Evolutionary conservation across 2,113 vertebrate species (phyloP).

Genomic region (Larimichthys crocea): DNA sequence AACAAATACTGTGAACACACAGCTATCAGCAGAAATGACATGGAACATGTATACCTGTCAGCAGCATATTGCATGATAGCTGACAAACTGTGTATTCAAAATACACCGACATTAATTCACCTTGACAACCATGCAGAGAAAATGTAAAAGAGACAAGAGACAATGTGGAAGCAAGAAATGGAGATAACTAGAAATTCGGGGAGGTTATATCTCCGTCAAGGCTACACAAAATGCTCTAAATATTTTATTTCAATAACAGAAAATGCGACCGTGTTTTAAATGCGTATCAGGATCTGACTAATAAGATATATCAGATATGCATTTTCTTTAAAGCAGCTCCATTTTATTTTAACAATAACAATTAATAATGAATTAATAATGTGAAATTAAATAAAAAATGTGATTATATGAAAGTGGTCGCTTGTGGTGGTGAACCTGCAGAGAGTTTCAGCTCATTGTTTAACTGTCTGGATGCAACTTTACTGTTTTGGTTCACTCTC

Average conservation of each 20-base stretch:
- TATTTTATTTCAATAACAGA: slow-evolving; percentile 1
- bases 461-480: neutral
- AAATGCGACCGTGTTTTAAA: neutral
- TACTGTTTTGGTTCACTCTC: neutral
- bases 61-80: slow-evolving; percentile 17
- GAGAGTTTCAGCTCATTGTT: neutral
- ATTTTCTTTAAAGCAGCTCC: neutral
- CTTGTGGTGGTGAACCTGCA: neutral
- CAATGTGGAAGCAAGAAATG: slow-evolving; percentile 1
- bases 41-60: slow-evolving; percentile 53
- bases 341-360: neutral
- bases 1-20: slow-evolving; percentile 57
- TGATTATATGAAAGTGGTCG: neutral
- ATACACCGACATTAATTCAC: slow-evolving; percentile 53
- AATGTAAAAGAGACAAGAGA: slow-evolving; percentile 23
- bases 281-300: neutral
- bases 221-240: neutral
- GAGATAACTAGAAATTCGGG: neutral
- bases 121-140: slow-evolving; percentile 32
- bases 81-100: slow-evolving; percentile 26
- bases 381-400: neutral
- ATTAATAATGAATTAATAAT: neutral
- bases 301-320: neutral
- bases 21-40: slow-evolving; percentile 60
- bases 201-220: neutral